Conservation (phyloP, 2,888 invertebrate genomes). For the Temnothorax unifasciatus region DNA sequence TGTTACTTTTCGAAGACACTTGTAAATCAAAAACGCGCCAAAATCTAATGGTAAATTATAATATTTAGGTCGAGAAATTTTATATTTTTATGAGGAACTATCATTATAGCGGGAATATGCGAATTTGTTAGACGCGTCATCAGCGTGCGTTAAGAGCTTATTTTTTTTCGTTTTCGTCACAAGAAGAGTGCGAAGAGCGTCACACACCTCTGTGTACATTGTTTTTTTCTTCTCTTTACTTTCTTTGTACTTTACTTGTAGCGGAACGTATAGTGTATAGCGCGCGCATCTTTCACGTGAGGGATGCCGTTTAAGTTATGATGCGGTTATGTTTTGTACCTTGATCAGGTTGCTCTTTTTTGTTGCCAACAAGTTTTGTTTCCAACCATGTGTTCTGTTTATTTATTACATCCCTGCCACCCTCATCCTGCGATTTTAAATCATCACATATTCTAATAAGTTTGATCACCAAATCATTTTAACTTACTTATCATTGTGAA, state of each 20-base stretch:
- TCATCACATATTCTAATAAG: background rate
- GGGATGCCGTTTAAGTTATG: conserved; percentile 66
- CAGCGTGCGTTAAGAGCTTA: conserved; percentile 65
- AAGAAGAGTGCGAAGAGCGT: conserved; percentile 49
- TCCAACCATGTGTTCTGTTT: conserved; percentile 83
- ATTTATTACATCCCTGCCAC: conserved; percentile 70
- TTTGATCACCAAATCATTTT: background rate
- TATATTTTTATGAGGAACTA: conserved; percentile 17
- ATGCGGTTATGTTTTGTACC: conserved; percentile 79
- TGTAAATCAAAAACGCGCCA: background rate
- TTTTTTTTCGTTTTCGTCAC: conserved; percentile 74
- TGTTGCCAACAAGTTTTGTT: conserved; percentile 87
- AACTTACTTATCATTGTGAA: background rate
- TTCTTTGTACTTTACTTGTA: conserved; percentile 43
- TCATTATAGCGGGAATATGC: conserved; percentile 34
- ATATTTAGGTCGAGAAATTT: conserved; percentile 19
- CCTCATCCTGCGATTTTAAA: conserved; percentile 13
- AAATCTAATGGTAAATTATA: conserved; percentile 28
- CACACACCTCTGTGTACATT: conserved; percentile 61
- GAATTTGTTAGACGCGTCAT: conserved; percentile 46
- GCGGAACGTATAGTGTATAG: conserved; percentile 67
- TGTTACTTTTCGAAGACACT: background rate
- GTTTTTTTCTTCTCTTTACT: conserved; percentile 44
- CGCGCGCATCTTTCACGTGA: conserved; percentile 53
- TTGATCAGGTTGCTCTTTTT: conserved; percentile 80